These are phyloP conservation scores for Nibea coibor DNA, from an alignment of 2,113 vertebrate species.

Conservation along the genomic window DNA sequence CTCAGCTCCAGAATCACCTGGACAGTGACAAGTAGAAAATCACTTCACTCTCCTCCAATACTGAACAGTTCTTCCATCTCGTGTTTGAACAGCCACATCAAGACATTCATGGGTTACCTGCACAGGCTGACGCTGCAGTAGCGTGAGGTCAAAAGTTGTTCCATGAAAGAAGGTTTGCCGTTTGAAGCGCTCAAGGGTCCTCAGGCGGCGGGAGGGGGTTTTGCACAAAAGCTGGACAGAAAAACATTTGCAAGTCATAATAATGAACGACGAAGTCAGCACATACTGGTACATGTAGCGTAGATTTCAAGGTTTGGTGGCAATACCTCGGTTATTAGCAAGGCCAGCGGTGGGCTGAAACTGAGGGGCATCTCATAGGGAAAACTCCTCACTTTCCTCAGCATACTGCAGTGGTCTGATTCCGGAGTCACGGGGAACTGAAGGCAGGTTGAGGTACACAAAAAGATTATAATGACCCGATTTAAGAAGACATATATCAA, in stretches of 20 bases:
- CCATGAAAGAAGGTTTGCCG: conserved; percentile 92
- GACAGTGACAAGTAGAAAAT: neutral
- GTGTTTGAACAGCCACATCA: neutral
- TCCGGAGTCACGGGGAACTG: conserved; percentile 93
- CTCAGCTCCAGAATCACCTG: conserved; percentile 83
- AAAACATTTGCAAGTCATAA: neutral
- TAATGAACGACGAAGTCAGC: neutral
- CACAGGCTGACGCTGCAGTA: conserved; percentile 91
- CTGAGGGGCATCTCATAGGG: conserved; percentile 85
- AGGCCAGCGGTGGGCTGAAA: conserved; percentile 86
- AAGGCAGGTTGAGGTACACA: neutral
- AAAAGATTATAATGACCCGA: neutral
- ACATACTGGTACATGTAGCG: neutral
- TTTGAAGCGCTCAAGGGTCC: conserved; percentile 91
- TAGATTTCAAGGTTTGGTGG: neutral
- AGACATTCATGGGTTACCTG: conserved; percentile 63
- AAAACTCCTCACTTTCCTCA: conserved; percentile 88
- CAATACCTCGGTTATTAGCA: conserved; percentile 89
- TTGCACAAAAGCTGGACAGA: conserved; percentile 90
- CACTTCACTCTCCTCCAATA: neutral
- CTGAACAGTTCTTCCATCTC: neutral
- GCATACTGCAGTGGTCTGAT: conserved; percentile 90
- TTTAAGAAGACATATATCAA: neutral
- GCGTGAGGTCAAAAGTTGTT: conserved; percentile 89
- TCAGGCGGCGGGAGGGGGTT: conserved; percentile 87